These are phyloP conservation scores for Trochalopteron elliotii DNA, from an alignment of 2,113 vertebrate species.

Conservation along the genomic window DNA sequence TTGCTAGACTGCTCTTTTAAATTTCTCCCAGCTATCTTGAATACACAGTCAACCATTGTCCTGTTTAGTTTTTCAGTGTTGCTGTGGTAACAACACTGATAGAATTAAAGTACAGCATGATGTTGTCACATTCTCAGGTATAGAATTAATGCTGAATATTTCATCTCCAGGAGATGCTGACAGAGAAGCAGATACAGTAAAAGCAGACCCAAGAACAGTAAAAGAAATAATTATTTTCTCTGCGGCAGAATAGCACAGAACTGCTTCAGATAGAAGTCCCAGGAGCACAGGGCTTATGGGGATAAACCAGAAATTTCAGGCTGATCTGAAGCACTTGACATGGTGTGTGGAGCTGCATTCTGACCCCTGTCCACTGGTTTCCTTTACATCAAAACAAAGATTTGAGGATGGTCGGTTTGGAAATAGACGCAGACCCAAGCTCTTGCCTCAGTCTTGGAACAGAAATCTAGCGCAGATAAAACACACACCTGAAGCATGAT, in stretches of 20 bases:
- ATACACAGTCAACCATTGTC: neutral
- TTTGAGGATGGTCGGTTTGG: neutral
- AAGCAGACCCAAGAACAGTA: neutral
- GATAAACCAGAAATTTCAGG: neutral
- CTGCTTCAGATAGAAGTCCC: neutral
- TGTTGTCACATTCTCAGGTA: neutral
- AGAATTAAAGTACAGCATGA: neutral
- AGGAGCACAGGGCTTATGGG: neutral
- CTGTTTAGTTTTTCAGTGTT: neutral
- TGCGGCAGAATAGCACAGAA: neutral
- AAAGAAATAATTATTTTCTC: neutral
- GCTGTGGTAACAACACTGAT: neutral
- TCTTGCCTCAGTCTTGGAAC: neutral
- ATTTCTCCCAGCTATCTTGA: neutral
- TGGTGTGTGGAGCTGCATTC: neutral
- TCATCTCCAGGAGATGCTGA: neutral
- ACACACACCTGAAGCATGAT: accelerated
- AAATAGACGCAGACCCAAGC: neutral
- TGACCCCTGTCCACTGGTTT: neutral
- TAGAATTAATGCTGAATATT: neutral
- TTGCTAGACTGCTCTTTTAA: neutral
- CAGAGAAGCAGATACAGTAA: neutral
- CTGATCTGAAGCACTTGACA: neutral
- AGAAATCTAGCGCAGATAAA: neutral
- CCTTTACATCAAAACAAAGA: neutral